Percentiles rank a stretch among this genome's conserved stretches.
Conservation (phyloP, 2,797 vertebrate species). For the Coranthus polyacanthus region DNA sequence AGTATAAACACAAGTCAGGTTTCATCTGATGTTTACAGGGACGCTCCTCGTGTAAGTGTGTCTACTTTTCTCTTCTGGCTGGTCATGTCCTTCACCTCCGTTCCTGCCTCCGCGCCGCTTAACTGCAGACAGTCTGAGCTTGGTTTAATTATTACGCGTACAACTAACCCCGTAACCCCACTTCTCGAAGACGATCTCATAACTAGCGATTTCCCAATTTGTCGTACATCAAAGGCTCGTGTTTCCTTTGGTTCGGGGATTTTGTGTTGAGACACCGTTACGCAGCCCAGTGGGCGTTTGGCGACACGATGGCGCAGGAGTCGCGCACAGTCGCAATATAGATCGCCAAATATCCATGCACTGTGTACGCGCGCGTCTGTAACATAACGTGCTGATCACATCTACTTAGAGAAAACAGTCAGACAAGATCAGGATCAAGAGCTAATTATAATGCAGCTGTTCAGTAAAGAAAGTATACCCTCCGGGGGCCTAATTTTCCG, state of each 20-base stretch:
- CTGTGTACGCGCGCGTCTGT: not conserved
- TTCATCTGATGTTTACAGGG: not conserved
- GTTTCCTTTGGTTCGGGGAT: constrained; percentile 8
- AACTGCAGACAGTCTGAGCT: constrained; percentile 8
- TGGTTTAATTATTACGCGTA: constrained; percentile 1
- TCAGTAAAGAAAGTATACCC: constrained; percentile 40
- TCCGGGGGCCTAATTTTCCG: constrained; percentile 32
- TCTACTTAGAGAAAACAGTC: constrained; percentile 11
- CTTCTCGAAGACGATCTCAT: constrained; percentile 1
- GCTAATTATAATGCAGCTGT: constrained; percentile 31
- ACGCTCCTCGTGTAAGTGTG: constrained; percentile 17
- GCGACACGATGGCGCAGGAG: constrained; percentile 72
- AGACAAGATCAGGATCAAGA: constrained; percentile 19
- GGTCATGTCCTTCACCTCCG: constrained; percentile 16
- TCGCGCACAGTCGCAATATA: constrained; percentile 33
- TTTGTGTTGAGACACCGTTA: constrained; percentile 59
- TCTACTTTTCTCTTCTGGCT: constrained; percentile 27
- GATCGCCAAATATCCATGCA: constrained; percentile 26
- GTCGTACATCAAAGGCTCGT: constrained; percentile 6
- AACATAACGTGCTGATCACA: constrained; percentile 3
- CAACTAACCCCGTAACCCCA: constrained; percentile 13
- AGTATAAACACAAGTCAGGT: not conserved
- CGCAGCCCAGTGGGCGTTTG: constrained; percentile 79
- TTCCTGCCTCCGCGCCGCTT: constrained; percentile 11
- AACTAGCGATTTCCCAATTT: not conserved